phyloP scores from a whole-genome alignment of 2,888 invertebrate genomes.

The Myathropa florea region DNA sequence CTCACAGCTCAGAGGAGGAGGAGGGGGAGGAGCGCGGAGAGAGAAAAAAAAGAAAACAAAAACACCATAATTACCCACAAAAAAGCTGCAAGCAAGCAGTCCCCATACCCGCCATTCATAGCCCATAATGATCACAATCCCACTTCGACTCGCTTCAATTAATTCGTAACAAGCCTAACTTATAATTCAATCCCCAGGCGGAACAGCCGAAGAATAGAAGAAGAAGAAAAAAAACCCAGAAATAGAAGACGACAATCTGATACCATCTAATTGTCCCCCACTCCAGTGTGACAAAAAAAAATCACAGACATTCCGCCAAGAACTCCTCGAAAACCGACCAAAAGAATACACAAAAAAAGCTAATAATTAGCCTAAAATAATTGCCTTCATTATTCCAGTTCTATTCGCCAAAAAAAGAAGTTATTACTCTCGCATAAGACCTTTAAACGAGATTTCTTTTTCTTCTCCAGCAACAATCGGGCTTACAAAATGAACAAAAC shows the following conservation, averaged over 20 bases:
- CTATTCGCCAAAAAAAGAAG: slow-evolving; percentile 55
- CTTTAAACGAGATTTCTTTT: slow-evolving; percentile 59
- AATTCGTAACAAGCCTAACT: slow-evolving; percentile 62
- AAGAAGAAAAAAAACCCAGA: neutral
- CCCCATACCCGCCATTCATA: slow-evolving; percentile 34
- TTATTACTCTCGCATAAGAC: slow-evolving; percentile 49
- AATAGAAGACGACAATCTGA: slow-evolving; percentile 1
- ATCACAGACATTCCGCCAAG: neutral
- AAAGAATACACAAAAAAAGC: neutral
- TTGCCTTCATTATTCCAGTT: slow-evolving; percentile 66
- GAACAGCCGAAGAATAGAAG: slow-evolving; percentile 25
- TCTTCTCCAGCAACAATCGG: neutral
- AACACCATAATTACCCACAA: slow-evolving; percentile 34
- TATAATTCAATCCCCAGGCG: slow-evolving; percentile 60
- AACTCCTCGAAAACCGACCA: neutral
- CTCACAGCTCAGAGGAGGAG: neutral
- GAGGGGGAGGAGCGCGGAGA: neutral
- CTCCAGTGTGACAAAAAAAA: neutral
- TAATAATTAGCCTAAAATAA: slow-evolving; percentile 67
- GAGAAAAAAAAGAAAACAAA: slow-evolving; percentile 7
- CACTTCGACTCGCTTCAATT: slow-evolving; percentile 63
- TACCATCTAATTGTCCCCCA: slow-evolving; percentile 19
- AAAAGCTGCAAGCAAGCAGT: slow-evolving; percentile 1
- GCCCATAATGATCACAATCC: slow-evolving; percentile 57
- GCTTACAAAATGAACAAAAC: slow-evolving; percentile 34